phyloP scores from a whole-genome alignment of 2,113 vertebrate genomes.

The Callionymus lyra region DNA sequence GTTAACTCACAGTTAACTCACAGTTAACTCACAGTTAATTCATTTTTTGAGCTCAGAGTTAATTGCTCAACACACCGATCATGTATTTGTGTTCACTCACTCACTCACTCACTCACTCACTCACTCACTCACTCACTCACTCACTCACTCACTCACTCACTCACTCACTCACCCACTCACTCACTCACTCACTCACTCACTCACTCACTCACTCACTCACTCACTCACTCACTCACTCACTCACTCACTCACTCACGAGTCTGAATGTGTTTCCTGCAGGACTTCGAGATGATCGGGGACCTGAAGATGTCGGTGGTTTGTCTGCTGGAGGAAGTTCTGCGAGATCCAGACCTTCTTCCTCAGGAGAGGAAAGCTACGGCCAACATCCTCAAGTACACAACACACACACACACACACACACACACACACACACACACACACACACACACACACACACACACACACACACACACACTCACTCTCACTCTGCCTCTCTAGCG shows the following conservation, averaged over 20 bases:
- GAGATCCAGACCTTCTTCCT: constrained; percentile 91
- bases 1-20: constrained; percentile 15
- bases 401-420: constrained; percentile 2
- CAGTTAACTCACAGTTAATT: constrained; percentile 11
- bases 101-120: too few relatives aligned
- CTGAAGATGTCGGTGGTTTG: constrained; percentile 90
- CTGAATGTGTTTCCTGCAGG: constrained; percentile 61
- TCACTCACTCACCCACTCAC: too few relatives aligned
- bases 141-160: too few relatives aligned
- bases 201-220: too few relatives aligned
- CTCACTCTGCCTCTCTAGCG: constrained; percentile 53
- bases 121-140: too few relatives aligned
- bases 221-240: too few relatives aligned
- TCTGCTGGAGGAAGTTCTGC: constrained; percentile 90
- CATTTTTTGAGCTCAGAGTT: too few relatives aligned
- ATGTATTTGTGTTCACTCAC: constrained; percentile 39
- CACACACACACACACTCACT: neutral
- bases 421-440: neutral
- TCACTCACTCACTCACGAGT: too few relatives aligned
- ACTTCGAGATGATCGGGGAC: constrained; percentile 92
- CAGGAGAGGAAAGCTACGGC: constrained; percentile 96
- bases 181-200: too few relatives aligned
- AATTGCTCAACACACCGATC: constrained; percentile 42
- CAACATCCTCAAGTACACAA: constrained; percentile 83
- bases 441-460: neutral